These are phyloP conservation scores for Drosophila bifasciata DNA, from an alignment of 1,140 invertebrate genomes.

Conservation along the genomic window DNA sequence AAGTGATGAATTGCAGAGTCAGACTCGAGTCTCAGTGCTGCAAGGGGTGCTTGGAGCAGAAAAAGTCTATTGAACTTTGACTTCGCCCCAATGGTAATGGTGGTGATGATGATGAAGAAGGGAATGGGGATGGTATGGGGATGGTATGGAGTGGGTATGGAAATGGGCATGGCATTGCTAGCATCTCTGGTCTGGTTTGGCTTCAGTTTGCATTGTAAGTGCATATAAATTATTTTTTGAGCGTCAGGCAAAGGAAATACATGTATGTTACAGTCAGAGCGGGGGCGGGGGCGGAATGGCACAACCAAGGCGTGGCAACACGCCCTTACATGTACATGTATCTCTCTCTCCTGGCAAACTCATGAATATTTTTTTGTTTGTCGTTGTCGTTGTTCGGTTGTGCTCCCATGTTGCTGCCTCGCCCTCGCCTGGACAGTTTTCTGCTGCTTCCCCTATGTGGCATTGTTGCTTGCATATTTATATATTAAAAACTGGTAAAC, in stretches of 20 bases:
- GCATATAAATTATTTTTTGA: constrained; percentile 52
- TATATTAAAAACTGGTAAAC: constrained; percentile 50
- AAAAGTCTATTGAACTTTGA: constrained; percentile 45
- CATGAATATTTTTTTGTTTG: constrained; percentile 39
- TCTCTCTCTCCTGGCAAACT: constrained; percentile 16
- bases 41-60: background rate
- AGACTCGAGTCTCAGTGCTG: constrained; percentile 8
- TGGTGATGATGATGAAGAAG: background rate
- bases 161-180: constrained; percentile 6
- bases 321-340: constrained; percentile 16
- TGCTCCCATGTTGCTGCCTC: constrained; percentile 22
- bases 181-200: background rate
- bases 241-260: constrained; percentile 29
- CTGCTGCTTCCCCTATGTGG: constrained; percentile 3
- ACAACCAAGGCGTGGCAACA: constrained; percentile 14
- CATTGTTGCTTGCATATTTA: constrained; percentile 53
- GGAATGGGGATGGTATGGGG: background rate
- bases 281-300: constrained; percentile 9
- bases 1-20: constrained; percentile 44
- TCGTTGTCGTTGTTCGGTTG: constrained; percentile 24
- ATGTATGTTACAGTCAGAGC: constrained; percentile 33
- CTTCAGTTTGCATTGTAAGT: constrained; percentile 20
- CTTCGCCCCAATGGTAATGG: constrained; percentile 39
- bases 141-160: too few relatives aligned
- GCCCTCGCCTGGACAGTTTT: background rate